Evolutionary conservation across 1,140 invertebrate genomes (phyloP).

Genomic region (Drosophila biarmipes): DNA sequence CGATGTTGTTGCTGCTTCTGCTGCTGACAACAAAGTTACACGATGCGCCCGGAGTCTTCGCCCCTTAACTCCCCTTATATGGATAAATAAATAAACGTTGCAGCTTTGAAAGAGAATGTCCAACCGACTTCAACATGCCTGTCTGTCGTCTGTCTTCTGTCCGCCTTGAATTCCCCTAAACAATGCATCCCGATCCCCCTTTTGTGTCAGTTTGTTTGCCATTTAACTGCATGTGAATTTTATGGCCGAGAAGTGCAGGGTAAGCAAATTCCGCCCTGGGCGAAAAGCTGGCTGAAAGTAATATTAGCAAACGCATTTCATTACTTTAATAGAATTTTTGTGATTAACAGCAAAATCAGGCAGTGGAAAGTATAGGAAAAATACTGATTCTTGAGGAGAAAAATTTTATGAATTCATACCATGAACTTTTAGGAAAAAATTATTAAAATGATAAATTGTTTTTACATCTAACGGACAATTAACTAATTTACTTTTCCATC

Average conservation of each 20-base stretch:
- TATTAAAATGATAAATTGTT: background rate
- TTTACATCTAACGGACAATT: background rate
- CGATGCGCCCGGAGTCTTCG: constrained; percentile 39
- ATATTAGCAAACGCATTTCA: background rate
- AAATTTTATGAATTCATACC: no score
- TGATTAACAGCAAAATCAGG: no score
- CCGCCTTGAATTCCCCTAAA: constrained; percentile 6
- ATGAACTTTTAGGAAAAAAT: background rate
- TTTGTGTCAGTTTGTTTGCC: constrained; percentile 45
- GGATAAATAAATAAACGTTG: constrained; percentile 74
- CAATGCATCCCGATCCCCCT: background rate
- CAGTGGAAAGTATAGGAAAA: no score
- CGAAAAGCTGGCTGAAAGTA: background rate
- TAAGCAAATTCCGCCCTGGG: background rate
- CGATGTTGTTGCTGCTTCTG: constrained; percentile 41
- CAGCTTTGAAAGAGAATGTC: constrained; percentile 63
- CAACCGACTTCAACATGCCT: constrained; percentile 67
- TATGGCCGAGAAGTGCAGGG: background rate
- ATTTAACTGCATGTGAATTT: constrained; percentile 45
- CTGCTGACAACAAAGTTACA: constrained; percentile 75
- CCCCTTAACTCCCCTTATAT: constrained; percentile 7
- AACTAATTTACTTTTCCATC: background rate
- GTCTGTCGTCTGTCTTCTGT: constrained; percentile 59
- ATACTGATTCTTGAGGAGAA: no score
- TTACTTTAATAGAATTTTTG: constrained; percentile 1